Conservation (phyloP, 2,888 invertebrate genomes). For the Drosophila niveifrons region DNA sequence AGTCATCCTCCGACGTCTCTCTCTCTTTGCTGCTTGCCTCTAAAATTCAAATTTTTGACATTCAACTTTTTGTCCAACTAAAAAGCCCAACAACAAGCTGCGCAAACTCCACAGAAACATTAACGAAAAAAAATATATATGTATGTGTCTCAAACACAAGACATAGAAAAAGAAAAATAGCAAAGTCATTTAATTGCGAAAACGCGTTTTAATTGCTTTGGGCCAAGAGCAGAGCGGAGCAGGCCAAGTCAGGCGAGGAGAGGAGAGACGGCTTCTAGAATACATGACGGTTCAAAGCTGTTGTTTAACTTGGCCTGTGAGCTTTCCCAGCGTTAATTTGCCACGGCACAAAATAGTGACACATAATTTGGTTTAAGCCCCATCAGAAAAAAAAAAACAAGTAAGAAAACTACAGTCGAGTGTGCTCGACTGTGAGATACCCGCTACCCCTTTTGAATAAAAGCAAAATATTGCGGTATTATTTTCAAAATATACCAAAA, state of each 20-base stretch:
- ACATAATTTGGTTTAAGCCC: conserved; percentile 45
- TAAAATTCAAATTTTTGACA: conserved; percentile 76
- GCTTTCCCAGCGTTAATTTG: conserved; percentile 68
- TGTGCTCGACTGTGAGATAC: no score
- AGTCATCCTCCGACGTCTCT: conserved; percentile 54
- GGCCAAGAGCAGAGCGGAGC: conserved; percentile 23
- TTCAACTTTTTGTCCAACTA: conserved; percentile 74
- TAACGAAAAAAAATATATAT: neutral
- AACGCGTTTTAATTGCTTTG: conserved; percentile 80
- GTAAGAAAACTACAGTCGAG: no score
- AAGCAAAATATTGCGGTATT: no score
- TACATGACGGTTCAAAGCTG: conserved; percentile 51
- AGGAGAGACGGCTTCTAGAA: conserved; percentile 19
- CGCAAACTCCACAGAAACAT: conserved; percentile 29
- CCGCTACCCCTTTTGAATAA: no score
- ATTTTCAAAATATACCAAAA: no score
- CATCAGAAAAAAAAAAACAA: no score
- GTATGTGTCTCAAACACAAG: conserved; percentile 16
- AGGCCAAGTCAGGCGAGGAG: conserved; percentile 16
- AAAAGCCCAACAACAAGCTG: conserved; percentile 56
- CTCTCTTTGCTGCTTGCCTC: neutral
- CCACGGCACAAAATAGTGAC: conserved; percentile 39
- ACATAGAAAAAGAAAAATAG: conserved; percentile 61
- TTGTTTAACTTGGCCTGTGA: conserved; percentile 44
- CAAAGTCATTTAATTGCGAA: conserved; percentile 80